Conservation (phyloP, 2,797 vertebrate genomes). For the Enteromius viviparus region DNA sequence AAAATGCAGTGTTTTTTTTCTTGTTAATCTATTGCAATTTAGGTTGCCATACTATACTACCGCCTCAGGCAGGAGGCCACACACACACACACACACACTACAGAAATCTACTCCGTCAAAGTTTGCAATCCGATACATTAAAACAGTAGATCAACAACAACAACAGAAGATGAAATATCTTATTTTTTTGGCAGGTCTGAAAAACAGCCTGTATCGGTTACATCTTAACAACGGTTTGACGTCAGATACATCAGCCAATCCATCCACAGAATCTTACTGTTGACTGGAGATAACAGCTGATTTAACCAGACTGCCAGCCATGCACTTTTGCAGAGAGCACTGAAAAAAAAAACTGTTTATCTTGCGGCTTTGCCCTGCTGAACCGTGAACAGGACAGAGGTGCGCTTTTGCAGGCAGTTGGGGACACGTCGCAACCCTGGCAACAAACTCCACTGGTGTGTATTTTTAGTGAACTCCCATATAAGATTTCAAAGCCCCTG, state of each 20-base stretch:
- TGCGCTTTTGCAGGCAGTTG: constrained; percentile 47
- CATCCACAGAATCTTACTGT: neutral
- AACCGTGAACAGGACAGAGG: constrained; percentile 53
- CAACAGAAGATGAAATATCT: neutral
- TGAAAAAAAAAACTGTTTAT: constrained; percentile 59
- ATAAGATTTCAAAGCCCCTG: constrained; percentile 56
- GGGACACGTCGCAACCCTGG: constrained; percentile 43
- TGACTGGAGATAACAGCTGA: constrained; percentile 53
- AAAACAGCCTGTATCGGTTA: neutral
- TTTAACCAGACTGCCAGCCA: constrained; percentile 51
- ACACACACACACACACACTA: neutral
- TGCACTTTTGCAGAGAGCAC: constrained; percentile 54
- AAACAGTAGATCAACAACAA: constrained; percentile 10
- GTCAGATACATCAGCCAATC: constrained; percentile 5
- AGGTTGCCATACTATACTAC: neutral
- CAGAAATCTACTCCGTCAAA: constrained; percentile 19
- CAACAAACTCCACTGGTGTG: constrained; percentile 38
- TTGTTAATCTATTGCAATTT: neutral
- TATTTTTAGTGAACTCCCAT: constrained; percentile 53
- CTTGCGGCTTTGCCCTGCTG: constrained; percentile 56
- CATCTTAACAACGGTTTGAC: constrained; percentile 9
- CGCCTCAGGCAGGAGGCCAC: neutral
- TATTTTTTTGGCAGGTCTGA: constrained; percentile 3
- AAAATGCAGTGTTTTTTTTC: neutral
- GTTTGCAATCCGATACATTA: constrained; percentile 27